These are phyloP conservation scores for Drepana falcataria DNA, from an alignment of 2,888 invertebrate species.

Conservation along the genomic window DNA sequence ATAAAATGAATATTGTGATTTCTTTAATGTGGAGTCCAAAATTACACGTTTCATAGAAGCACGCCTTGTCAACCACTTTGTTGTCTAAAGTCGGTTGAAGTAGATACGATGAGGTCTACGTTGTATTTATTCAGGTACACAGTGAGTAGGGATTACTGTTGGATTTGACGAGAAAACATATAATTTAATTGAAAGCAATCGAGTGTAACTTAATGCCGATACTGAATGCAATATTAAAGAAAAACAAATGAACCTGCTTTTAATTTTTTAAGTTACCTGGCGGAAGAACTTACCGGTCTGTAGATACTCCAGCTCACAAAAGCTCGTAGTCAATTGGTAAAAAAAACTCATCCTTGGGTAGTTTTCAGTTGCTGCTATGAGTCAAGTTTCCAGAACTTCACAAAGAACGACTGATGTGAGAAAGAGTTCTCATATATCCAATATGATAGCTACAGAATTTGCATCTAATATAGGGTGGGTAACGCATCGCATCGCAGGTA, in stretches of 20 bases:
- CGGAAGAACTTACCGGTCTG: too few relatives aligned
- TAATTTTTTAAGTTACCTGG: not conserved
- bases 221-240: not conserved
- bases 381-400: too few relatives aligned
- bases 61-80: not conserved
- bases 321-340: too few relatives aligned
- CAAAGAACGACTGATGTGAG: too few relatives aligned
- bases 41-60: not conserved
- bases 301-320: too few relatives aligned
- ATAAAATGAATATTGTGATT: not conserved
- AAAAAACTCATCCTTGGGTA: too few relatives aligned
- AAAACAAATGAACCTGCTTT: not conserved
- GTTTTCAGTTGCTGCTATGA: too few relatives aligned
- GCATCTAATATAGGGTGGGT: too few relatives aligned
- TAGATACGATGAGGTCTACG: not conserved
- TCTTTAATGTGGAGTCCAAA: slow-evolving; percentile 3
- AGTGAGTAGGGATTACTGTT: not conserved
- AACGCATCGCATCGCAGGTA: too few relatives aligned
- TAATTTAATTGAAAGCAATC: not conserved
- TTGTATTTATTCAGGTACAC: not conserved
- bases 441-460: too few relatives aligned
- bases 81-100: too few relatives aligned
- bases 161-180: not conserved
- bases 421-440: too few relatives aligned
- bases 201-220: not conserved